phyloP scores from a whole-genome alignment of 2,797 vertebrate species.

The Neosilurus mollespiculum region DNA sequence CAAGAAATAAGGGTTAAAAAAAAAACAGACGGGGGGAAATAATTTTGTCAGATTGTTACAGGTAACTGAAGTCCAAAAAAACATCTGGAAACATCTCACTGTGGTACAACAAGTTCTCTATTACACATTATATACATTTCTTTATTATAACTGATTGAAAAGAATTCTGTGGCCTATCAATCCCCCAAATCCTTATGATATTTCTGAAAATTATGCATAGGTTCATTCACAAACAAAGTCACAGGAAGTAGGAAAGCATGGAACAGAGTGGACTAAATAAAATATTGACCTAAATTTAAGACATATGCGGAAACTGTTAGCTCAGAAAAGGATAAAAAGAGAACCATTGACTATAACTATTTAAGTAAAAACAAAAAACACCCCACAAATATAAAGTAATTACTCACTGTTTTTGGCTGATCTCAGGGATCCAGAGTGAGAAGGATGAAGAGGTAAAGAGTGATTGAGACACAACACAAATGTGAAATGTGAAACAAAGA shows the following conservation, averaged over 20 bases:
- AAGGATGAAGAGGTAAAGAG: neutral
- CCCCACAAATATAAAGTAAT: neutral
- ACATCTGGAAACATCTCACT: neutral
- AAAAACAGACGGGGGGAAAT: neutral
- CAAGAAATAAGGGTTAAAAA: neutral
- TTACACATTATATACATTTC: neutral
- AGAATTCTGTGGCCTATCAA: neutral
- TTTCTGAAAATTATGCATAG: neutral
- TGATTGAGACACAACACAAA: neutral
- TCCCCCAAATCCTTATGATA: neutral
- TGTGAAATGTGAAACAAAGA: neutral
- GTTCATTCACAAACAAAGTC: neutral
- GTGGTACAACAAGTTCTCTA: neutral
- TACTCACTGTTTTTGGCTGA: constrained; percentile 6
- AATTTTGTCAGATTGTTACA: neutral
- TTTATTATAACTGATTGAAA: neutral
- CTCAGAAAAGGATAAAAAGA: neutral
- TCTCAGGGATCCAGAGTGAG: neutral
- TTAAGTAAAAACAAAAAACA: neutral
- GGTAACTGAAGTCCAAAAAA: neutral
- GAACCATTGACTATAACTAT: neutral
- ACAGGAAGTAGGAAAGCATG: neutral
- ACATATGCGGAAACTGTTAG: neutral
- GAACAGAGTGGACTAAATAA: neutral
- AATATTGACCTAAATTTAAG: neutral